Evolutionary conservation across 2,113 vertebrate species (phyloP).

Genomic region (Calyptommatus sinebrachiatus): DNA sequence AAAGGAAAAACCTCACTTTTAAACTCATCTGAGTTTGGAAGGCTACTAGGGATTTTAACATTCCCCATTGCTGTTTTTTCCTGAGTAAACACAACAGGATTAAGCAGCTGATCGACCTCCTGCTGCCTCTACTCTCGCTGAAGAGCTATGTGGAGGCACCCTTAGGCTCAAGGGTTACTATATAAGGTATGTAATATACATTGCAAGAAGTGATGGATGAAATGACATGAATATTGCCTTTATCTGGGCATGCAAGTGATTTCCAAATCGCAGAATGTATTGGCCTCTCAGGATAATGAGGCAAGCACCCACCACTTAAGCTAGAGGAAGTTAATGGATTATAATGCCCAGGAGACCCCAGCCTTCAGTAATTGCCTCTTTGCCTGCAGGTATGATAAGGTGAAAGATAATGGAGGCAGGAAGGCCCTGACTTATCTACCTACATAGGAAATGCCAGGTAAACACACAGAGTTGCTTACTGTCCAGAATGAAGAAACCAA

Average conservation of each 20-base stretch:
- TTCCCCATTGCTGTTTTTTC: too few species aligned
- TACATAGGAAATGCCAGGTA: not conserved
- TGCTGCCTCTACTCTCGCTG: too few species aligned
- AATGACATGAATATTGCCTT: not conserved
- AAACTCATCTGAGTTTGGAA: too few species aligned
- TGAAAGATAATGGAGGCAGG: not conserved
- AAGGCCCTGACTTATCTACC: not conserved
- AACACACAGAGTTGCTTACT: conserved; percentile 12
- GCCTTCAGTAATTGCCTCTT: not conserved
- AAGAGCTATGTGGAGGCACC: too few species aligned
- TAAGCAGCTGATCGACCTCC: too few species aligned
- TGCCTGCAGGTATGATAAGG: not conserved
- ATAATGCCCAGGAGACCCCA: not conserved
- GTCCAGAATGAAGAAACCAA: conserved; percentile 23
- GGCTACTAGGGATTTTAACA: too few species aligned
- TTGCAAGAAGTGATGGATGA: not conserved
- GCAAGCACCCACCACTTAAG: conserved; percentile 1
- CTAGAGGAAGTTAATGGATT: conserved; percentile 16
- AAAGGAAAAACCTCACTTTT: too few species aligned
- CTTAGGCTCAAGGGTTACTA: too few species aligned
- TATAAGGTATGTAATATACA: too few species aligned
- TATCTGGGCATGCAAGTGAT: not conserved
- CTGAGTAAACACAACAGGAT: too few species aligned
- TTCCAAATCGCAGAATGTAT: conserved; percentile 2
- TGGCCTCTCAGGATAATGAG: conserved; percentile 1